phyloP scores from a whole-genome alignment of 2,888 invertebrate species.

The Acanthosepion lycidas region DNA sequence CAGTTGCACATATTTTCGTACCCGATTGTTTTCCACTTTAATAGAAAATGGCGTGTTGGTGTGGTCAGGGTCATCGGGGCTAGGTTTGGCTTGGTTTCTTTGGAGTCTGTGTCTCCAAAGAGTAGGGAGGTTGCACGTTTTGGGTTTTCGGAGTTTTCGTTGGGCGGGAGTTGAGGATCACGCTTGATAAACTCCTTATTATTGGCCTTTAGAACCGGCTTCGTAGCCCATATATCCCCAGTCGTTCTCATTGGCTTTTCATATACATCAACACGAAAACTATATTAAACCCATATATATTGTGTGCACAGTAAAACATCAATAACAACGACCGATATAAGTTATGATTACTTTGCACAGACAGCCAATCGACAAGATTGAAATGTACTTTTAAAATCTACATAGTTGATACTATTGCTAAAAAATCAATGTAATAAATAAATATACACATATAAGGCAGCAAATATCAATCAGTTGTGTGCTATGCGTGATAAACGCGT shows the following conservation, averaged over 20 bases:
- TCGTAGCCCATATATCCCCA: neutral
- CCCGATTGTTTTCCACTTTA: neutral
- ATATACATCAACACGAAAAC: neutral
- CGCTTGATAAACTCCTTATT: neutral
- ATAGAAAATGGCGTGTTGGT: neutral
- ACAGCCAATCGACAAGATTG: neutral
- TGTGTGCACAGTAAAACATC: neutral
- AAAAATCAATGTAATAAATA: too few species aligned
- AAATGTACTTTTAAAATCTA: neutral
- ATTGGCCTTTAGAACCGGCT: accelerated
- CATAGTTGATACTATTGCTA: too few species aligned
- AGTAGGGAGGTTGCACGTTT: neutral
- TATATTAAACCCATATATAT: neutral
- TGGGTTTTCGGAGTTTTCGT: neutral
- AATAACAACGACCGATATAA: neutral
- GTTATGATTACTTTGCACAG: neutral
- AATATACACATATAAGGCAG: too few species aligned
- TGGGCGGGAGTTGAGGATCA: neutral
- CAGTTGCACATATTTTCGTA: neutral
- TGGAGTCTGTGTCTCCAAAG: neutral
- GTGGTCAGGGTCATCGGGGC: neutral
- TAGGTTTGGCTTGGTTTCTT: neutral
- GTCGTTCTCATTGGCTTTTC: neutral
- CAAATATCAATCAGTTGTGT: too few species aligned
- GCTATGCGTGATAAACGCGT: too few species aligned